Conservation (phyloP, 1,140 invertebrate species). For the Ylistrum balloti region DNA sequence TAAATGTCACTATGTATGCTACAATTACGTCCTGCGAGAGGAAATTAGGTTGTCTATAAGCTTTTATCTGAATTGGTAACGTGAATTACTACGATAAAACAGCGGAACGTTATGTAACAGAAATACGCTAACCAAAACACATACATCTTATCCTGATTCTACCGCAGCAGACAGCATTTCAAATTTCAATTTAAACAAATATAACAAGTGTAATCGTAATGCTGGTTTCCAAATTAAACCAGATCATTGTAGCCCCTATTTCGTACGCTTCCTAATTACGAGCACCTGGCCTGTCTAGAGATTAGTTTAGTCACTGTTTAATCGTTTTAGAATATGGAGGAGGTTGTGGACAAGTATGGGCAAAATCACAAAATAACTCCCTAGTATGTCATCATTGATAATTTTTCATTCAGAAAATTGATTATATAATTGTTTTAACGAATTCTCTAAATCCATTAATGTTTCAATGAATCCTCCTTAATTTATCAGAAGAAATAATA, state of each 20-base stretch:
- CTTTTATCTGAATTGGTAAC: conserved; percentile 2
- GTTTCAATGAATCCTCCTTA: conserved; percentile 2
- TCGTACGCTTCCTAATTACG: background rate
- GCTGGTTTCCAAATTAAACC: background rate
- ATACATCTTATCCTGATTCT: background rate
- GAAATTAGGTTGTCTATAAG: conserved; percentile 17
- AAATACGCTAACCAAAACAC: background rate
- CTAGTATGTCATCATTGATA: background rate
- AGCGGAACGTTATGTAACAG: background rate
- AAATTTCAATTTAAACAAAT: background rate
- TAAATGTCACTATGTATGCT: background rate
- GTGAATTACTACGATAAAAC: conserved; percentile 2
- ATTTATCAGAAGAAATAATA: background rate
- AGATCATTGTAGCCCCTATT: background rate
- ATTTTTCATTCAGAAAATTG: background rate
- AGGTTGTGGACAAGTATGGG: background rate
- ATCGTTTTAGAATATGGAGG: background rate
- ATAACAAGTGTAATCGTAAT: background rate
- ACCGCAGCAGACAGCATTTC: background rate
- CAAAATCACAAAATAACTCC: background rate
- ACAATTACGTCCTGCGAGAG: background rate
- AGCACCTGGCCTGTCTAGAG: background rate
- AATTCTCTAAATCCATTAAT: background rate
- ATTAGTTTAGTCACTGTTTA: background rate
- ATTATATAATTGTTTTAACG: background rate